Base-by-base conservation (phyloP, 2,888 invertebrate species). In the Meteorus colon region DNA sequence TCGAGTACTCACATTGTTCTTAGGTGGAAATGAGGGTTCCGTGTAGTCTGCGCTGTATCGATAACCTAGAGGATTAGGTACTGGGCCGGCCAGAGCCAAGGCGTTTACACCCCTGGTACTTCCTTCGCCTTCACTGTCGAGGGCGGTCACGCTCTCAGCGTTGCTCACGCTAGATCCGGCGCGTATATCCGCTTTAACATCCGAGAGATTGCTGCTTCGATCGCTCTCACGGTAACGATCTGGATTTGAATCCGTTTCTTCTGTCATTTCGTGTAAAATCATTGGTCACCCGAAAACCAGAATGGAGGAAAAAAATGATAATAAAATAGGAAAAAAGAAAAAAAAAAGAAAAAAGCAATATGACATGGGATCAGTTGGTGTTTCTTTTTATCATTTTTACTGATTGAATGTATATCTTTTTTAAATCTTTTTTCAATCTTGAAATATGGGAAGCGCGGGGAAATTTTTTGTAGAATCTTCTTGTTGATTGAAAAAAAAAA, bases 161-260 rank as follows among this genome's bases (percentile, higher is more conserved):
- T 95, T 95, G 88, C 95, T 95, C 84, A 93, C 94, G 55, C 95
- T 95, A 79, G 95, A 95, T 12, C 94, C 94, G 66, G 96, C 96
- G 77, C 97, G 92, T 79, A 97, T 92, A 90, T 97, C 97, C 81
- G 96, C 92, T 90, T 97, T 97, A 87, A 97, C 91, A 90, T 97
- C 97, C 81, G 97, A 97, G 85, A 97, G 96, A 88, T 97, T 97
- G 71, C 97, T 97, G 85, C 96, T 96, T 82, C 96, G 92, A 88
- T 97, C 97, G 76, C 96, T 96, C 87, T 95, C 95, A 82, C 94
- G 87, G 82, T 89, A 89, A 78, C 89, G 88, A 84, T 89, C 89
- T 68, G 87, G 88, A 79, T 89, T 89, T 75, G 89, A 89, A 80
- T 89, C 89, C 60, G 89, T 89, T 80, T 89, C 91, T 83, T 91